Conservation (phyloP, 2,797 vertebrate genomes). For the Darevskia mixta region DNA sequence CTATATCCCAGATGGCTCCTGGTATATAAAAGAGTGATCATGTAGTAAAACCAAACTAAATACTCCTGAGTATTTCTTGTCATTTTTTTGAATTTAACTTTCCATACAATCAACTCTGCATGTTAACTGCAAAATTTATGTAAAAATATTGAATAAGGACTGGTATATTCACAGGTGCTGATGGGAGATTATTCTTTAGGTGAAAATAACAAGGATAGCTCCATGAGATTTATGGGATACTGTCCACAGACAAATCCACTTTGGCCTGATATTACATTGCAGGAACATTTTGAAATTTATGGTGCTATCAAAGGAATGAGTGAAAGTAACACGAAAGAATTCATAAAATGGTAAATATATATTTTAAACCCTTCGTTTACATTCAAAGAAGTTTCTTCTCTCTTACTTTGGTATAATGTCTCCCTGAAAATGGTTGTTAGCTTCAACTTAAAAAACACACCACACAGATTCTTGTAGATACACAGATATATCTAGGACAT, state of each 20-base stretch:
- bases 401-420: background rate
- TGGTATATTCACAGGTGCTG: conserved; percentile 72
- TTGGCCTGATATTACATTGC: conserved; percentile 91
- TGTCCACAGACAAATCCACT: conserved; percentile 93
- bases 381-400: background rate
- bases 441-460: background rate
- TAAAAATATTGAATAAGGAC: background rate
- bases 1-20: background rate
- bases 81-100: background rate
- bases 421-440: background rate
- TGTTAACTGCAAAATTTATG: background rate
- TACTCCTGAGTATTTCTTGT: background rate
- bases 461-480: no score
- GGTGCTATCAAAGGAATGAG: conserved; percentile 92
- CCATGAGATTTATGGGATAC: conserved; percentile 85
- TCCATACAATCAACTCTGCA: background rate
- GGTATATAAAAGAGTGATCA: no score
- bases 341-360: conserved; percentile 85
- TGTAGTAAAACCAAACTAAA: background rate
- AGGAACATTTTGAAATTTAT: conserved; percentile 95
- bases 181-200: conserved; percentile 71
- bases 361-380: background rate
- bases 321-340: conserved; percentile 81
- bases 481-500: no score
- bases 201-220: conserved; percentile 47